Evolutionary conservation across 2,113 vertebrate genomes (phyloP), one percentile per base, ranked within the genome.

Genomic region (Triplophysa tibetana): DNA sequence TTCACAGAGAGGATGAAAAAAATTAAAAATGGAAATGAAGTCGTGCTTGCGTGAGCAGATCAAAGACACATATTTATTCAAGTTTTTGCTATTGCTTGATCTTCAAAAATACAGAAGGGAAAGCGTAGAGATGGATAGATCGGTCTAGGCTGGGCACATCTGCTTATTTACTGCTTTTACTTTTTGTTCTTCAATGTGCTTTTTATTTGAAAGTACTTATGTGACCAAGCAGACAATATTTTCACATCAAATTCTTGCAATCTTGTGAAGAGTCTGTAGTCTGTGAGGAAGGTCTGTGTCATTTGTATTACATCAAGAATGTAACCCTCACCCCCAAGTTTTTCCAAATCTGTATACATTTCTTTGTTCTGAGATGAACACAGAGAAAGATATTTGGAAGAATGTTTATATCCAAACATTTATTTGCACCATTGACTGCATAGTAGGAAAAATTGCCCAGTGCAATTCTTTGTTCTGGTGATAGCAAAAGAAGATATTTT

Each of bases 21-120:
- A 94, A 93, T 93, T 92, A 92, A 93, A 94, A 92, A 94, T 94
- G 92, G 91, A 93, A 94, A 93, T 92, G 90, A 94, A 93, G 89
- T 89, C 90, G 85, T 92, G 91, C 90, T 92, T 91, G 90, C 89
- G 90, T 84, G 83, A 81, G 75, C 84, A 93, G 91, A 94, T 95
- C 93, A 95, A 94, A 95, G 93, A 90, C 84, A 78, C 60, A 80
- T 90, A 93, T 92, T 93, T 93, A 93, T 92, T 94, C 90, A 91
- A 93, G 88, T 92, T 93, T 93, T 91, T 92, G 86, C 91, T 89
- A 88, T 91, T 88, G 90, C 93, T 93, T 94, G 93, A 94, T 93
- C 92, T 93, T 93, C 88, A 91, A 89, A 91, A 89, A 90, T 85
- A 81, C 87, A 82, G 73, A 84, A 84, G 87, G 80, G 82, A 91